phyloP scores from a whole-genome alignment of 2,888 invertebrate genomes.

The Ornithoptera priamus region DNA sequence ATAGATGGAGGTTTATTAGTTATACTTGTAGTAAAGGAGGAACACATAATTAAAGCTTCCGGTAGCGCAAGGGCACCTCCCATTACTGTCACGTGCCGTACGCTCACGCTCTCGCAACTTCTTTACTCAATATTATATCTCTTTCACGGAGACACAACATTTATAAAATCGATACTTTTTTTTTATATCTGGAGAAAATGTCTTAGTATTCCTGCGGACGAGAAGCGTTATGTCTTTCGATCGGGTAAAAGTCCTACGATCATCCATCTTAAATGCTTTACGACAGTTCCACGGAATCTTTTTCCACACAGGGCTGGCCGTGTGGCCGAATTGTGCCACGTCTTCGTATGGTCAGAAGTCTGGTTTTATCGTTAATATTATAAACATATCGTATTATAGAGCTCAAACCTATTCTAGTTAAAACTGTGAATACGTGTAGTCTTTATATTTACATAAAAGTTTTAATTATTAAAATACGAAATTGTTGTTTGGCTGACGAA shows the following conservation, averaged over 20 bases:
- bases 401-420: slow-evolving; percentile 44
- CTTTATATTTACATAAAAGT: slow-evolving; percentile 43
- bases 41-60: slow-evolving; percentile 12
- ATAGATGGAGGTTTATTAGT: not conserved
- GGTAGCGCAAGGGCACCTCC: slow-evolving; percentile 32
- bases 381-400: not conserved
- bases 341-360: not conserved
- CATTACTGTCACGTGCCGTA: slow-evolving; percentile 42
- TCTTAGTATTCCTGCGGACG: no score
- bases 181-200: no score
- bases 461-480: slow-evolving; percentile 37
- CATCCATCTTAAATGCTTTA: no score
- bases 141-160: not conserved
- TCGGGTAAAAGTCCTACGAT: no score
- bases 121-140: slow-evolving; percentile 29
- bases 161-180: not conserved
- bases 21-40: no score
- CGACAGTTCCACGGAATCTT: no score
- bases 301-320: no score
- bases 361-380: not conserved
- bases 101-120: slow-evolving; percentile 37
- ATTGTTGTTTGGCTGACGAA: slow-evolving; percentile 9
- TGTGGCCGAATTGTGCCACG: no score
- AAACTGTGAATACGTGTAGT: slow-evolving; percentile 44
- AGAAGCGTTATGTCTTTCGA: no score